Conservation (phyloP, 2,888 invertebrate species). For the Bombylius major region DNA sequence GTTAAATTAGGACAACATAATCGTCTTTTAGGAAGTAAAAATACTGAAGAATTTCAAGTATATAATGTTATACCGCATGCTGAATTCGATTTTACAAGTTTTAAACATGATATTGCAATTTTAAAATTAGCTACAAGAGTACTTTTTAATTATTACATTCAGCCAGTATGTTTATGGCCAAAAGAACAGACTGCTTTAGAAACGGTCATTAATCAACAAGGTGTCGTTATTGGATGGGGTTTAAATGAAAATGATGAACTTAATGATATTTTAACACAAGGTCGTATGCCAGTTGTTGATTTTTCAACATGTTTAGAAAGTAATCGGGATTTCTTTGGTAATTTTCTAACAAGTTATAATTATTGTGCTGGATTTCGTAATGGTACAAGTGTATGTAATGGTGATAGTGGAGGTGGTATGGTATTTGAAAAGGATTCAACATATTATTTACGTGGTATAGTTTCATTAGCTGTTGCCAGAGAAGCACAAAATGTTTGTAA, state of each 20-base stretch:
- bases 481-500: conserved; percentile 33
- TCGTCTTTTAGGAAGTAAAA: conserved; percentile 26
- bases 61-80: conserved; percentile 5
- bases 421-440: conserved; percentile 20
- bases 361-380: conserved; percentile 16
- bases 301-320: conserved; percentile 23
- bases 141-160: conserved; percentile 27
- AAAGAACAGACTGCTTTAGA: conserved; percentile 11
- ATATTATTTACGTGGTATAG: conserved; percentile 14
- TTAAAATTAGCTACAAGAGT: conserved; percentile 28
- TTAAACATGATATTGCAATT: conserved; percentile 28
- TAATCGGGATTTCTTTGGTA: conserved; percentile 12
- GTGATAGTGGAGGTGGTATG: conserved; percentile 42
- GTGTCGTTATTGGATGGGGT: conserved; percentile 33
- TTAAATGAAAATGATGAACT: conserved; percentile 25
- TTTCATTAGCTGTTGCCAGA: conserved; percentile 13
- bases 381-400: conserved; percentile 40
- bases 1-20: conserved; percentile 33
- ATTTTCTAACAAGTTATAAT: conserved; percentile 7
- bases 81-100: conserved; percentile 1
- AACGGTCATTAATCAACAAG: conserved; percentile 11
- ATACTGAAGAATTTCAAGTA: conserved; percentile 24
- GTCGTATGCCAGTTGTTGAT: conserved; percentile 26
- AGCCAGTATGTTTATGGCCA: conserved; percentile 34
- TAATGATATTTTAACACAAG: conserved; percentile 22